A percentile compares a stretch with the other conserved stretches of the same genome.
Conservation (phyloP, 2,113 vertebrate species). For the Nerophis ophidion region DNA sequence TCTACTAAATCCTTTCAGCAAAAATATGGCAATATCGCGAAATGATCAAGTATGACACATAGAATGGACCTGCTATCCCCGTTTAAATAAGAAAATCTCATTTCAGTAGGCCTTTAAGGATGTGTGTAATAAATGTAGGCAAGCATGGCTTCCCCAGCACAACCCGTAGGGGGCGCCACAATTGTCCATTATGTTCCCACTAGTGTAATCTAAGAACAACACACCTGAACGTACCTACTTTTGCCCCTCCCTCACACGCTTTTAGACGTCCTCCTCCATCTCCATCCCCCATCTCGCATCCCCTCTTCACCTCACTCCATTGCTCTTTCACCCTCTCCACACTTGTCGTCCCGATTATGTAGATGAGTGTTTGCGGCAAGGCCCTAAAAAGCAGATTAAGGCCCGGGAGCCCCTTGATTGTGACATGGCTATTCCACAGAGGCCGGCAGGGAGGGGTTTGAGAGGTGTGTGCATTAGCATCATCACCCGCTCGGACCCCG, state of each 20-base stretch:
- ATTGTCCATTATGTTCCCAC: no score
- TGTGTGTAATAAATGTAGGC: no score
- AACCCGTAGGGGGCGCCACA: no score
- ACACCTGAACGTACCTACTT: not conserved
- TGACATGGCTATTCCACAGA: slow-evolving; percentile 69
- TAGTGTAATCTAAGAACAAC: no score
- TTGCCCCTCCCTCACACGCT: not conserved
- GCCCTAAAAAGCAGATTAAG: slow-evolving; percentile 77
- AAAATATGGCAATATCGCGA: no score
- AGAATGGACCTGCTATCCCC: no score
- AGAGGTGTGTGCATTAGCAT: slow-evolving; percentile 13
- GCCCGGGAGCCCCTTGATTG: slow-evolving; percentile 71
- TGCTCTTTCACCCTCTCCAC: slow-evolving; percentile 71
- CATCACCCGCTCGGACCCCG: slow-evolving; percentile 1
- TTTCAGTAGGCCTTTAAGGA: no score
- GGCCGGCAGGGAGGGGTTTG: slow-evolving; percentile 36
- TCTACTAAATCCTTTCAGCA: no score
- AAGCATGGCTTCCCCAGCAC: no score
- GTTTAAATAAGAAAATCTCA: no score
- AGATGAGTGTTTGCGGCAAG: slow-evolving; percentile 74
- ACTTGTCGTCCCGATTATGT: slow-evolving; percentile 90
- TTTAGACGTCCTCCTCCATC: not conserved
- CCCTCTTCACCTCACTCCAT: slow-evolving; percentile 16
- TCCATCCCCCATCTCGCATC: no score
- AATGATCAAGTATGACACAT: no score